phyloP scores from a whole-genome alignment of 2,888 invertebrate species.

The Neria commutata region DNA sequence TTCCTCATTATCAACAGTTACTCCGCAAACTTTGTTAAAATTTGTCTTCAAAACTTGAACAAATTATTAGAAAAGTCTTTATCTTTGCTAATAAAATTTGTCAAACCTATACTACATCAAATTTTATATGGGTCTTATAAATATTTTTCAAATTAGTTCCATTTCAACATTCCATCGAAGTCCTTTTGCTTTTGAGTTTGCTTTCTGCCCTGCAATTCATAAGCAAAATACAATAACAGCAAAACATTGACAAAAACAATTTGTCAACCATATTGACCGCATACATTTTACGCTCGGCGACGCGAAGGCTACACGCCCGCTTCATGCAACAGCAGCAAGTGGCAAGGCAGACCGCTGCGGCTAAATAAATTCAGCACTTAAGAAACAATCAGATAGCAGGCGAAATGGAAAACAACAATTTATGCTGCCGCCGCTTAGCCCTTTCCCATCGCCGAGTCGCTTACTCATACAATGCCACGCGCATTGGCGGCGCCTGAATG shows the following conservation, averaged over 20 bases:
- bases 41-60: too few relatives aligned
- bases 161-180: too few relatives aligned
- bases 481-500: neutral
- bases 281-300: slow-evolving; percentile 32
- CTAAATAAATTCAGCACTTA: slow-evolving; percentile 42
- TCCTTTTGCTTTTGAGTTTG: neutral
- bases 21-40: too few relatives aligned
- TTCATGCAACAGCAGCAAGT: neutral
- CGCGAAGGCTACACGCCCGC: neutral
- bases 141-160: too few relatives aligned
- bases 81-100: too few relatives aligned
- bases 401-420: slow-evolving; percentile 5
- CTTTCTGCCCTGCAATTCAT: neutral
- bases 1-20: too few relatives aligned
- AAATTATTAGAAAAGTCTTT: too few relatives aligned
- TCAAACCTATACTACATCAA: too few relatives aligned
- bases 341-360: slow-evolving; percentile 7
- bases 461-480: neutral
- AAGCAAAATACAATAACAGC: slow-evolving; percentile 38
- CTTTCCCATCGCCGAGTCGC: neutral
- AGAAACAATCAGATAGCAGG: slow-evolving; percentile 40
- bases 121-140: too few relatives aligned
- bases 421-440: neutral
- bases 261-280: slow-evolving; percentile 54
- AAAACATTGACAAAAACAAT: slow-evolving; percentile 55